A percentile compares a stretch with the other conserved stretches of the same genome.
These are phyloP conservation scores for Drosophila anceps DNA, from an alignment of 2,888 invertebrate species.

Conservation along the genomic window DNA sequence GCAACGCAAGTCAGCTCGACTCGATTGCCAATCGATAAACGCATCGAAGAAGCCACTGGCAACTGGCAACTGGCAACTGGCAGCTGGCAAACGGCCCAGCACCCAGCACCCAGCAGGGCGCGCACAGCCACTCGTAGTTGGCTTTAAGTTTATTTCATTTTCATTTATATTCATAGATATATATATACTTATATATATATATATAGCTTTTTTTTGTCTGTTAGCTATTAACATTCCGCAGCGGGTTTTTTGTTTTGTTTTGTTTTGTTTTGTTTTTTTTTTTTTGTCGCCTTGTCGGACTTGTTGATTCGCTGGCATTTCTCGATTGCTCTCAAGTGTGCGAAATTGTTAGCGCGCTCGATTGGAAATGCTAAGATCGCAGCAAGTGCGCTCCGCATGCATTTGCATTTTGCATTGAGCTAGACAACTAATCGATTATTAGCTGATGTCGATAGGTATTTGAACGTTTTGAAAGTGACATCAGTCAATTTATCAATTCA, in stretches of 20 bases:
- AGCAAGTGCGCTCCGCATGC: background rate
- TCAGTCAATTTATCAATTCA: too few relatives aligned
- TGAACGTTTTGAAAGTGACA: background rate
- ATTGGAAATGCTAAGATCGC: slow-evolving; percentile 37
- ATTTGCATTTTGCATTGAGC: slow-evolving; percentile 13
- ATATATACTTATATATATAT: background rate
- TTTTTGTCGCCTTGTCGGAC: slow-evolving; percentile 43
- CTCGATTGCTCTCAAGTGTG: slow-evolving; percentile 58
- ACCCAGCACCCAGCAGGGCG: slow-evolving; percentile 54
- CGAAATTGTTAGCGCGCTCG: slow-evolving; percentile 40
- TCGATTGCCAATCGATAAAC: slow-evolving; percentile 43
- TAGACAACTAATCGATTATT: background rate
- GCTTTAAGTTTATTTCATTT: slow-evolving; percentile 12
- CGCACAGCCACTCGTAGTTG: slow-evolving; percentile 26
- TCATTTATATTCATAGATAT: slow-evolving; percentile 7
- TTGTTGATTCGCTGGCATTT: slow-evolving; percentile 64
- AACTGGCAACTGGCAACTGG: slow-evolving; percentile 11
- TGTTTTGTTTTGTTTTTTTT: slow-evolving; percentile 25
- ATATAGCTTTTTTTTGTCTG: slow-evolving; percentile 14
- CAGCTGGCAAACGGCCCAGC: slow-evolving; percentile 55
- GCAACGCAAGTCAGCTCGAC: slow-evolving; percentile 28
- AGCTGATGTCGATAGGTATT: slow-evolving; percentile 5
- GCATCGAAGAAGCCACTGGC: slow-evolving; percentile 28
- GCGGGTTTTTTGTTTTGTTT: slow-evolving; percentile 29
- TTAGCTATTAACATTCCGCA: slow-evolving; percentile 55